These are phyloP conservation scores for Thelaira solivaga DNA, from an alignment of 2,888 invertebrate species.

Conservation along the genomic window DNA sequence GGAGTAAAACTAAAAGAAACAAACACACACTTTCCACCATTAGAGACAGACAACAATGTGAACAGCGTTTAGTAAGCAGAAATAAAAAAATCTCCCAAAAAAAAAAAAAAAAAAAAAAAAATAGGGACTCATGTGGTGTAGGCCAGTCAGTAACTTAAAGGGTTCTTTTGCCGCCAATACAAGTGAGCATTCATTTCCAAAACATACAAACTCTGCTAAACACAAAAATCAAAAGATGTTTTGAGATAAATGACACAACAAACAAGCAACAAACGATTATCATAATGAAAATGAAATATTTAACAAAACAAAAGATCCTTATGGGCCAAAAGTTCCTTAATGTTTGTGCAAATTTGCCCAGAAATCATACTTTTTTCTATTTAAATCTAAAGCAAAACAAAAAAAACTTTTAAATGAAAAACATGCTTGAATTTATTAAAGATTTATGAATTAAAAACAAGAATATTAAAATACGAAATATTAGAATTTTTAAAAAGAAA, in stretches of 20 bases:
- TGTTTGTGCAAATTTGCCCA: slow-evolving; percentile 8
- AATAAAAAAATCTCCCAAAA: background rate
- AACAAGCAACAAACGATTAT: slow-evolving; percentile 59
- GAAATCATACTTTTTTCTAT: background rate
- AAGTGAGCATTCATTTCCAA: slow-evolving; percentile 12
- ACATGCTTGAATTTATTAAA: slow-evolving; percentile 59
- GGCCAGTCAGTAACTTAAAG: slow-evolving; percentile 40
- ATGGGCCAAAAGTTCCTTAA: background rate
- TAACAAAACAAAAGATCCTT: slow-evolving; percentile 11
- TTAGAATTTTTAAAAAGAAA: slow-evolving; percentile 15
- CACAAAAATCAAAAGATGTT: slow-evolving; percentile 41
- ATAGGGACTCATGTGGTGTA: slow-evolving; percentile 54
- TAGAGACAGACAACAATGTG: slow-evolving; percentile 57
- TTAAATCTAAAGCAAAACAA: too few relatives aligned
- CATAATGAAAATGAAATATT: slow-evolving; percentile 60
- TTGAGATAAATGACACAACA: slow-evolving; percentile 61
- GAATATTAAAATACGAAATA: slow-evolving; percentile 8
- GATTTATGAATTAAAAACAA: slow-evolving; percentile 53
- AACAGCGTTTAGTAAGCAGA: slow-evolving; percentile 23
- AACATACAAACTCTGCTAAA: slow-evolving; percentile 57
- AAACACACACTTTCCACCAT: background rate
- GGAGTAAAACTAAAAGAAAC: slow-evolving; percentile 42
- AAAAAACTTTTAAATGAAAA: background rate
- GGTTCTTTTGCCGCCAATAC: slow-evolving; percentile 55
- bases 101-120: background rate